phyloP scores from a whole-genome alignment of 1,140 invertebrate genomes.

The Oncopodura yosiiana region DNA sequence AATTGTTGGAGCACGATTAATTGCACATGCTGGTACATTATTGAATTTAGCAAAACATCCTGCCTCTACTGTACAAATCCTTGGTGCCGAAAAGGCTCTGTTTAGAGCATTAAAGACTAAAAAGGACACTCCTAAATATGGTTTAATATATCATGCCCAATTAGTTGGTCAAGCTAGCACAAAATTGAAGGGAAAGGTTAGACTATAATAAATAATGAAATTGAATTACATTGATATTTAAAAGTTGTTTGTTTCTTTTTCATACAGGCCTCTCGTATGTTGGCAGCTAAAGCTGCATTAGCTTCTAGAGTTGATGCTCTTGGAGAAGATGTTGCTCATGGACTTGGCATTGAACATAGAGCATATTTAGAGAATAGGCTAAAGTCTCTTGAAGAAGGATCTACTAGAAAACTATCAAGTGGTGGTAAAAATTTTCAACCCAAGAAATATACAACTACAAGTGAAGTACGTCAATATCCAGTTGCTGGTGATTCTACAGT shows the following conservation, averaged over 20 bases:
- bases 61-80: constrained; percentile 94
- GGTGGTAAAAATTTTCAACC: constrained; percentile 41
- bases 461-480: constrained; percentile 44
- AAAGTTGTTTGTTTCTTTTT: neutral
- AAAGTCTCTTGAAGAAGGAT: constrained; percentile 71
- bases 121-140: constrained; percentile 98
- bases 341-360: constrained; percentile 75
- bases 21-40: constrained; percentile 84
- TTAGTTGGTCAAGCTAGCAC: constrained; percentile 76
- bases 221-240: neutral
- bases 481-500: constrained; percentile 44
- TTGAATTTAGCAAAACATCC: constrained; percentile 97
- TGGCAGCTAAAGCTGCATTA: constrained; percentile 89
- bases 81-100: constrained; percentile 95
- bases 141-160: constrained; percentile 94
- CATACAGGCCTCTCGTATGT: constrained; percentile 78
- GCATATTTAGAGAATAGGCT: constrained; percentile 73
- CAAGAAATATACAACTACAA: constrained; percentile 48
- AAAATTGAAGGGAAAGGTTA: constrained; percentile 80
- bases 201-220: constrained; percentile 50
- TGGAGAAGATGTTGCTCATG: constrained; percentile 67
- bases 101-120: constrained; percentile 95
- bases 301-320: constrained; percentile 92
- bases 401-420: constrained; percentile 69
- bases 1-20: constrained; percentile 86